Evolutionary conservation across 2,888 invertebrate species (phyloP).

Genomic region (Pandemis heparana): DNA sequence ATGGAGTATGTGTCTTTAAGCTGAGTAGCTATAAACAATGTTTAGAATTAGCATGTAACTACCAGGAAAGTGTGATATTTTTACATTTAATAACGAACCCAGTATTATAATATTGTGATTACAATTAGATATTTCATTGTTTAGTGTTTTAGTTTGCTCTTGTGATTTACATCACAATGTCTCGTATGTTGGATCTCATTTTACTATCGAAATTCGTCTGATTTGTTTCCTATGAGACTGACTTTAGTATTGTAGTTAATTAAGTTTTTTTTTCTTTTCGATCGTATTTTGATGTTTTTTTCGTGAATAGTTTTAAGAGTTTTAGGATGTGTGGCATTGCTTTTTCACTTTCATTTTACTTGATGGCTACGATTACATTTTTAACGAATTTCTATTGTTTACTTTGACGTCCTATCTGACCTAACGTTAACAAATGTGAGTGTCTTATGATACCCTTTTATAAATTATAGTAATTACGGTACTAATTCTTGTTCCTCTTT

Average conservation of each 20-base stretch:
- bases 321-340: conserved; percentile 28
- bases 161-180: conserved; percentile 32
- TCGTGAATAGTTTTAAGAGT: conserved; percentile 10
- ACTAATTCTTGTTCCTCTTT: no score
- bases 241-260: conserved; percentile 34
- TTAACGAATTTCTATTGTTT: conserved; percentile 17
- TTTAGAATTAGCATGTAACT: conserved; percentile 28
- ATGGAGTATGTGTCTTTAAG: conserved; percentile 39
- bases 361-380: conserved; percentile 37
- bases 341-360: conserved; percentile 29
- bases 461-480: neutral
- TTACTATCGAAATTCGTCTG: conserved; percentile 32
- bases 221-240: conserved; percentile 40
- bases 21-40: conserved; percentile 39
- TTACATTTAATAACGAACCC: conserved; percentile 41
- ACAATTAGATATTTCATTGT: conserved; percentile 34
- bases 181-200: conserved; percentile 41
- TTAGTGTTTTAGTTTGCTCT: conserved; percentile 28
- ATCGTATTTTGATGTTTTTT: conserved; percentile 15
- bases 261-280: conserved; percentile 25
- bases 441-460: neutral
- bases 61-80: conserved; percentile 43
- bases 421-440: neutral
- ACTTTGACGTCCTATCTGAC: neutral
- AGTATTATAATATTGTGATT: conserved; percentile 44